A percentile compares a stretch with the other conserved stretches of the same genome.
phyloP scores from a whole-genome alignment of 2,888 invertebrate genomes.

The Cheilosia pagana region DNA sequence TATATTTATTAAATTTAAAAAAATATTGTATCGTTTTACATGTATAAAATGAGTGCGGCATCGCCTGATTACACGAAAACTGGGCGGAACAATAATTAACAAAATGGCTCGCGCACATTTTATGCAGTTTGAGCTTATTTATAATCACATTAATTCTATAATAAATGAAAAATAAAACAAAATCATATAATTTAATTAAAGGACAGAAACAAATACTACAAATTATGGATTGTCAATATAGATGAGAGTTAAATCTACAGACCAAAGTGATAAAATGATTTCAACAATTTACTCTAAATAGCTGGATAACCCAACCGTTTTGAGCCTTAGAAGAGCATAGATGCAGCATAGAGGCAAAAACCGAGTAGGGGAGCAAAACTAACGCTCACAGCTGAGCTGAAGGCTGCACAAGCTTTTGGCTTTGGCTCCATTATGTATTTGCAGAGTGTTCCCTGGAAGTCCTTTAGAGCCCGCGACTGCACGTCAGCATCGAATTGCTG shows the following conservation, averaged over 20 bases:
- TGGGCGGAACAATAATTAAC: conserved; percentile 46
- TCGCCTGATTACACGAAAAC: conserved; percentile 30
- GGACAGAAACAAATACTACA: conserved; percentile 10
- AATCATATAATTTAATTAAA: conserved; percentile 2
- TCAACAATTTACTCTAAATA: conserved; percentile 31
- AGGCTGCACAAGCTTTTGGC: conserved; percentile 79
- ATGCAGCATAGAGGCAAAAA: conserved; percentile 77
- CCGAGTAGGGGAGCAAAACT: conserved; percentile 77
- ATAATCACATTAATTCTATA: conserved; percentile 48
- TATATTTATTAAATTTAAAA: conserved; percentile 23
- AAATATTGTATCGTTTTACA: conserved; percentile 25
- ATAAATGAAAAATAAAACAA: conserved; percentile 36
- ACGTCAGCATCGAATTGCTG: conserved; percentile 86
- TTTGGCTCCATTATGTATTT: conserved; percentile 81
- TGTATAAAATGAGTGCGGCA: conserved; percentile 13
- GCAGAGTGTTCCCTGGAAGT: conserved; percentile 86
- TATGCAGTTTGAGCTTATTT: conserved; percentile 29
- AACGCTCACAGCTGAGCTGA: conserved; percentile 78
- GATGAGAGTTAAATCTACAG: conserved; percentile 24
- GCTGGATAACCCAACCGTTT: conserved; percentile 14
- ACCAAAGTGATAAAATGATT: background rate
- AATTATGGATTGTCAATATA: conserved; percentile 4
- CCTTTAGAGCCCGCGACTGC: conserved; percentile 85
- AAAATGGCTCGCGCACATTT: conserved; percentile 7
- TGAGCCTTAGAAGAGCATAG: conserved; percentile 77